Base-by-base conservation (phyloP, 2,797 vertebrate species). In the Gymnothorax javanicus region DNA sequence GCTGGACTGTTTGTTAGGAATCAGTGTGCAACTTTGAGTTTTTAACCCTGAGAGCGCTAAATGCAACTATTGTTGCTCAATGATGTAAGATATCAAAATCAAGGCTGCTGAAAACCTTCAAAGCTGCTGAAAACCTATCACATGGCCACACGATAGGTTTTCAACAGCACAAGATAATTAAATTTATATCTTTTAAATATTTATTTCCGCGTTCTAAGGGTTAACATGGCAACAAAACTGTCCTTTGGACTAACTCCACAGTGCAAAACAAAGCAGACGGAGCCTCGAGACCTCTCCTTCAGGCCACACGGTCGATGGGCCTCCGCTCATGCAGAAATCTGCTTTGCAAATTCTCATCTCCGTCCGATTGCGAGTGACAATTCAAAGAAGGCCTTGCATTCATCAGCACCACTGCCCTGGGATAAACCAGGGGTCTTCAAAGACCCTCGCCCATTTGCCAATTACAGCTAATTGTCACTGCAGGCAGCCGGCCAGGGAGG, bases 361-460 rank as follows among this genome's bases (percentile, higher is more conserved):
- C 92, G 91, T 93, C 91, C 94, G 92, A 96, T 97, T 95, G 94
- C 94, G 92, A 94, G 94, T 95, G 96, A 96, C 96, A 97, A 95
- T 93, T 93, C 85, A 93, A 95, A 94, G 92, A 90, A 92, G 93
- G 89, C 89, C 91, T 93, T 89, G 91, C 92, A 90, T 95, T 94
- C 93, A 90, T 93, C 91, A 89, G 91, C 89, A 89, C 92, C 93
- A 89, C 86, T 81, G 91, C 93, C 88, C 84, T 89, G 90, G 94
- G 93, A 93, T 88, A 91, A 91, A 90, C 33, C 83, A 90, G 90
- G 88, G 91, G 90, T 94, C 96, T 96, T 96, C 96, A 95, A 95
- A 95, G 95, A 91, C 4, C 33, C 92, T 95, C 92, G 92, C 60
- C 89, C 93, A 90, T 93, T 79, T 60, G 89, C 90, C 95, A 95